A percentile compares a stretch with the other conserved stretches of the same genome.
Evolutionary conservation across 53 echinoderm and acorn worm species (phyloP).

Genomic region (Crossaster papposus): DNA sequence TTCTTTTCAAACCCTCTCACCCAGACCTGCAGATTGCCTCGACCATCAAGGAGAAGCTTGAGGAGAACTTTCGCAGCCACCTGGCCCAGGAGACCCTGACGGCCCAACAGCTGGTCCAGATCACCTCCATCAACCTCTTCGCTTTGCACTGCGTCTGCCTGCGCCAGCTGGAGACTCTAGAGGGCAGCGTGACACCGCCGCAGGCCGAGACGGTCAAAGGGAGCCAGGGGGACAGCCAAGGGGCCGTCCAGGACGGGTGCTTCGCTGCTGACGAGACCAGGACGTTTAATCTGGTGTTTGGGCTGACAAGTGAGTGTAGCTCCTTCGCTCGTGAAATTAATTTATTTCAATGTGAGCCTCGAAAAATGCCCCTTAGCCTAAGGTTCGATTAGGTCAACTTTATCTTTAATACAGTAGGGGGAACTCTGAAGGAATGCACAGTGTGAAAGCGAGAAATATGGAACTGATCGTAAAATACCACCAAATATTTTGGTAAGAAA

Average conservation of each 20-base stretch:
- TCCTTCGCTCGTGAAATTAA: too few relatives aligned
- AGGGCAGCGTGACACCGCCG: not conserved
- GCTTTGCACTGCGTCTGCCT: conserved; percentile 65
- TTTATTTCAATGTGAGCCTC: too few relatives aligned
- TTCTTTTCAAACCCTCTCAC: not conserved
- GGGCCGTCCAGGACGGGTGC: conserved; percentile 57
- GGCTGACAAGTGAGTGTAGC: conserved; percentile 77
- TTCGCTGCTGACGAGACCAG: conserved; percentile 77
- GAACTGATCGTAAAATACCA: too few relatives aligned
- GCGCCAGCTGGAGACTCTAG: conserved; percentile 39
- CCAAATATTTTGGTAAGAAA: too few relatives aligned
- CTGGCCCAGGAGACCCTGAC: conserved; percentile 93
- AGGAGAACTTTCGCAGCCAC: conserved; percentile 96
- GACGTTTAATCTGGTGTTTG: conserved; percentile 88
- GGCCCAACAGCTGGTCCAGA: conserved; percentile 93
- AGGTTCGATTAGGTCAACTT: too few relatives aligned
- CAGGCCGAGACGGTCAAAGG: conserved; percentile 30
- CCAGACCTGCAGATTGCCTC: conserved; percentile 94
- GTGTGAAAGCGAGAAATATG: too few relatives aligned
- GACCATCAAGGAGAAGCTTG: conserved; percentile 94
- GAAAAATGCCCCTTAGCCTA: too few relatives aligned
- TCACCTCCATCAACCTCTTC: conserved; percentile 93
- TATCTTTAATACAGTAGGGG: too few relatives aligned
- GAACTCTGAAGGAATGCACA: too few relatives aligned
- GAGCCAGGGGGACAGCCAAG: conserved; percentile 27